phyloP scores from a whole-genome alignment of 2,113 vertebrate genomes.

The Pituophis catenifer region DNA sequence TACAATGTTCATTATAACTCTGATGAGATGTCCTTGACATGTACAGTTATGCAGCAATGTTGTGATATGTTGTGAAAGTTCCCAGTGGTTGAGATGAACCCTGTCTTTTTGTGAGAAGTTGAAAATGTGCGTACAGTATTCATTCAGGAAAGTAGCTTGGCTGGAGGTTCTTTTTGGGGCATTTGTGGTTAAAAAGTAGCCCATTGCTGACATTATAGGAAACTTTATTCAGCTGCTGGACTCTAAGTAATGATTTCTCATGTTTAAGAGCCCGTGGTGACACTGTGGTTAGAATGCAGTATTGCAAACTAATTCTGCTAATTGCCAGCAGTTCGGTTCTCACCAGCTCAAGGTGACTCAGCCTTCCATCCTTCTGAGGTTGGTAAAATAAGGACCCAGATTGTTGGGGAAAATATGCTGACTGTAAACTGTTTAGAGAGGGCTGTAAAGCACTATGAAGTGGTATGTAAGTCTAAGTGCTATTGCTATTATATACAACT shows the following conservation, averaged over 20 bases:
- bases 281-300: too few species aligned
- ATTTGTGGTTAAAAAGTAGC: background rate
- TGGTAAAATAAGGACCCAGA: too few species aligned
- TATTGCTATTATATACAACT: background rate
- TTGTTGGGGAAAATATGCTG: too few species aligned
- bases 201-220: background rate
- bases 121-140: background rate
- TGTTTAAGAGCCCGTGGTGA: background rate
- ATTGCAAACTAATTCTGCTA: too few species aligned
- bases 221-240: background rate
- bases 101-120: background rate
- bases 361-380: too few species aligned
- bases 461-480: too few species aligned
- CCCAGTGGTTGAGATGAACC: background rate
- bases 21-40: background rate
- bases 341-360: too few species aligned
- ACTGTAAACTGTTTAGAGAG: too few species aligned
- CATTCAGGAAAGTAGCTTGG: background rate
- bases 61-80: background rate
- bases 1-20: background rate
- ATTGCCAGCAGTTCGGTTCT: too few species aligned
- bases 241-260: background rate
- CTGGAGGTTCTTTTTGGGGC: background rate
- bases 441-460: too few species aligned
- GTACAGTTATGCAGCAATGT: too few species aligned